Base-by-base conservation (phyloP, 1,140 invertebrate genomes). In the Contarinia nasturtii region DNA sequence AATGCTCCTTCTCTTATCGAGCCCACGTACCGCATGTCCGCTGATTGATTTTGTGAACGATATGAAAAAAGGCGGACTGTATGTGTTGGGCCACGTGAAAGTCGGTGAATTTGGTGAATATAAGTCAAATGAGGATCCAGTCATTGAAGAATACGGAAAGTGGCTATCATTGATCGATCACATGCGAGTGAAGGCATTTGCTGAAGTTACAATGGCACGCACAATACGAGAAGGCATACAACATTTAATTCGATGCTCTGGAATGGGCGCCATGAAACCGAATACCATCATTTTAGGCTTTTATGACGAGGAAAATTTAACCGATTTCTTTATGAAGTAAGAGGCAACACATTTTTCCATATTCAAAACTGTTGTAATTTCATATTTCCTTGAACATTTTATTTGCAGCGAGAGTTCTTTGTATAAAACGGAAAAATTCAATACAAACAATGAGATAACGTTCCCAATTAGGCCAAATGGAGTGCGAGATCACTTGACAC, bases 41-140 rank as follows among this genome's bases (percentile, higher is more conserved):
- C 67, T 98, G 5, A 94, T 98, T 38, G 82, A 91, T 67, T 99
- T 98, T 69, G 86, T 95, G 2, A 99, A 99, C 63, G 94, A 97
- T 62, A 72, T 98, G 54, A 99, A 99, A 62, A 99, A 99, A 66
- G 87, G 91, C 52, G 96, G 96, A 14, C 68, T 98, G 0, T 96
- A 94, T 55, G 86, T 97, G 11, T 71, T 97, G 51, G 93, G 91
- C 0, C 88, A 98, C 59, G 89, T 97, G 0, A 79, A 89, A 58
- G 69, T 78, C 36, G 79, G 77, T 1, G 71, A 77, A 54, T 72
- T 72, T 34, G 59, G 64, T 15, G 55, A 67, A 33, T 45, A 66
- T 48, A 63, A 71, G 36, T 69, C 72, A 50, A 64, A 55, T 38
- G 64, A 73, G 0, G 86, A 90, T 65, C 78, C 82, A 1, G 72